phyloP scores from a whole-genome alignment of 2,888 invertebrate genomes.

The Clitarchus hookeri region DNA sequence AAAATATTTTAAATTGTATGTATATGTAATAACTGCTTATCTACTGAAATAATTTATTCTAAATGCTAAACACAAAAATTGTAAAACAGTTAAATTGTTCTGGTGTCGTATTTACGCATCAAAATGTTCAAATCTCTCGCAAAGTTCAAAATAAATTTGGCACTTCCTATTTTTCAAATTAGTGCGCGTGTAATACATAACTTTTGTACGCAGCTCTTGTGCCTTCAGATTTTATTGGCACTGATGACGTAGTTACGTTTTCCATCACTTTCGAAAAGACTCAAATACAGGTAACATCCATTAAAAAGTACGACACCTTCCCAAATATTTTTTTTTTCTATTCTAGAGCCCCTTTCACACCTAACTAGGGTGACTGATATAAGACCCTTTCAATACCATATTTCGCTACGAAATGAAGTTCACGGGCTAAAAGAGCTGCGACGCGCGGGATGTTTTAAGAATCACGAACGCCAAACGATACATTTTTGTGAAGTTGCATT shows the following conservation, averaged over 20 bases:
- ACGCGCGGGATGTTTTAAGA: no score
- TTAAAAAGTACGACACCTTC: neutral
- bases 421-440: no score
- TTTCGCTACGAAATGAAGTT: no score
- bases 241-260: no score
- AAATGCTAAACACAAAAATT: neutral
- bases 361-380: neutral
- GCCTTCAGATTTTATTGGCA: no score
- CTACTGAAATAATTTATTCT: neutral
- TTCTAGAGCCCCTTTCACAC: slow-evolving; percentile 14
- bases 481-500: no score
- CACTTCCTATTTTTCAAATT: no score
- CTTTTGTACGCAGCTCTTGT: no score
- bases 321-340: neutral
- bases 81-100: neutral
- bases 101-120: neutral
- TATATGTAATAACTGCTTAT: neutral
- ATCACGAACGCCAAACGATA: no score
- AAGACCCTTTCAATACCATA: no score
- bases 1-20: neutral
- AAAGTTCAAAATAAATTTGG: no score
- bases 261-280: neutral
- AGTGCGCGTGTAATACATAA: no score
- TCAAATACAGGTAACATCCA: neutral
- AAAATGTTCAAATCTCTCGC: neutral